Conservation (phyloP, 2,113 vertebrate species). For the Nematolebias whitei region DNA sequence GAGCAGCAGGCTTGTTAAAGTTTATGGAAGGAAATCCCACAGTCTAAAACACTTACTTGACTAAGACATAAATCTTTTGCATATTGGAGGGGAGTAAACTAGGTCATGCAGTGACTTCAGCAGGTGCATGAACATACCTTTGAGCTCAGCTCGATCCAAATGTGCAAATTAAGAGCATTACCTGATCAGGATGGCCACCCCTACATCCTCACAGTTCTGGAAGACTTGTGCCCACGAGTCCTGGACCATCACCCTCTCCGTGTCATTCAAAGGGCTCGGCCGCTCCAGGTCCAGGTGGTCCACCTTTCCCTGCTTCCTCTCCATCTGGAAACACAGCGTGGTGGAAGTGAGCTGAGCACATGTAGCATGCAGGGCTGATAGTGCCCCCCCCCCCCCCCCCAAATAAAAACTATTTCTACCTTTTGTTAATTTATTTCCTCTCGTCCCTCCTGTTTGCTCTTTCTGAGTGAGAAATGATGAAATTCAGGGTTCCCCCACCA, state of each 20-base stretch:
- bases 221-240: constrained; percentile 78
- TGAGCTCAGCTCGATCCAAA: background rate
- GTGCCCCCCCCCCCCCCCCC: constrained; percentile 7
- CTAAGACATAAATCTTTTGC: background rate
- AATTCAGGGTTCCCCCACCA: constrained; percentile 5
- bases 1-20: constrained; percentile 2
- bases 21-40: background rate
- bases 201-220: constrained; percentile 71
- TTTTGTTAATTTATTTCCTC: constrained; percentile 6
- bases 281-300: constrained; percentile 66
- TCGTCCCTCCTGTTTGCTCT: constrained; percentile 2
- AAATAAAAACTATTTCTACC: constrained; percentile 52
- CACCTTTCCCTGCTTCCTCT: constrained; percentile 67
- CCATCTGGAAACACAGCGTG: constrained; percentile 70
- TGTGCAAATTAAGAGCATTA: constrained; percentile 32
- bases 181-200: constrained; percentile 79
- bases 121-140: background rate
- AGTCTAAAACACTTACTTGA: constrained; percentile 1
- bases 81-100: background rate
- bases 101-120: background rate
- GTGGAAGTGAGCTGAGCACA: constrained; percentile 47
- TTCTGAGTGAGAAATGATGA: constrained; percentile 17
- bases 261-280: constrained; percentile 68
- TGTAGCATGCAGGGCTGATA: constrained; percentile 48
- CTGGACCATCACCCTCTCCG: constrained; percentile 70